These are phyloP conservation scores for Proteles cristata DNA, from an alignment of 2,113 vertebrate genomes.

Conservation along the genomic window DNA sequence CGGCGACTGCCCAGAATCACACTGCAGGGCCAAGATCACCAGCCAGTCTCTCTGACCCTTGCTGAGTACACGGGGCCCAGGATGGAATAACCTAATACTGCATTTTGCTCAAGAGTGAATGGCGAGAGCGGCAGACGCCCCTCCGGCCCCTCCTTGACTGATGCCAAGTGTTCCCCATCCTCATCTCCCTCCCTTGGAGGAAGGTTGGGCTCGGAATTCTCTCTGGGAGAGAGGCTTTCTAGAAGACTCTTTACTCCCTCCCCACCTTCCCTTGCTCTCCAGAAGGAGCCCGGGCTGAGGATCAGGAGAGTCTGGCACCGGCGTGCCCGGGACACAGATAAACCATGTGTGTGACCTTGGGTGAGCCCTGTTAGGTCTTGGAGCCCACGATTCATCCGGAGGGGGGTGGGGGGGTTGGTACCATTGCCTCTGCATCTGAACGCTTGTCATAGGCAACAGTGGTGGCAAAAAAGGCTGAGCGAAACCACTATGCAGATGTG, in stretches of 20 bases:
- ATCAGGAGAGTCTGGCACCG: not conserved
- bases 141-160: fast-evolving
- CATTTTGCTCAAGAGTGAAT: not conserved
- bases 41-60: not conserved
- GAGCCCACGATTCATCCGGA: not conserved
- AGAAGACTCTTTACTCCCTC: not conserved
- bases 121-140: not conserved
- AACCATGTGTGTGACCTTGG: not conserved
- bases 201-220: not conserved
- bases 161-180: too few species aligned
- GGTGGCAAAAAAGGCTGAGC: not conserved
- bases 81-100: not conserved
- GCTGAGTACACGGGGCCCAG: not conserved
- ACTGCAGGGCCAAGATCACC: not conserved
- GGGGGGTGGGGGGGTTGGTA: not conserved
- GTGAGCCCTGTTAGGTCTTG: not conserved
- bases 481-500: fast-evolving
- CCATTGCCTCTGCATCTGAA: fast-evolving
- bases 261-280: too few species aligned
- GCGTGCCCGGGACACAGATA: too few species aligned
- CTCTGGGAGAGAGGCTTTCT: not conserved
- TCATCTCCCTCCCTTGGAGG: not conserved
- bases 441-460: not conserved
- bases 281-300: not conserved
- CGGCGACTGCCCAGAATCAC: not conserved